Evolutionary conservation across 1,140 invertebrate species (phyloP), one percentile per base, ranked within the genome.

Genomic region (Lutraria rhynchaena): DNA sequence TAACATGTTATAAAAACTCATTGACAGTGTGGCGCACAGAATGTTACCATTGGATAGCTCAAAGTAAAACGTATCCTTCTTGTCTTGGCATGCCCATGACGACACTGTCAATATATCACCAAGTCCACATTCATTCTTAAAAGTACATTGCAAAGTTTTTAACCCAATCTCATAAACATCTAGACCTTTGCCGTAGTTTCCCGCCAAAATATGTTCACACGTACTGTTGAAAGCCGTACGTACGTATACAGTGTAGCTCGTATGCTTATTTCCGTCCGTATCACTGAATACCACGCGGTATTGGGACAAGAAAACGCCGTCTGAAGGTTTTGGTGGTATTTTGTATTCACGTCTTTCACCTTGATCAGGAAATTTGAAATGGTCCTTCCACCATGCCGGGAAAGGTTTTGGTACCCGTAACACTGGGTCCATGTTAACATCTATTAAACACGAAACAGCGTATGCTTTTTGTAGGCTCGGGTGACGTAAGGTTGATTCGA

Each of bases 391-490:
- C 63, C 63, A 67, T 27, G 19, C 13, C 11, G 61, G 61, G 37
- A 69, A 78, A n/a, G 76, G 61, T 46, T 49, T 78, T 0, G 76
- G 63, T 44, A 37, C 65, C 31, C 63, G 35, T 17, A 53, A 67
- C 55, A 22, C 46, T 7, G 44, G 49, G 27, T 78, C 76, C n/a
- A 78, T 55, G 29, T 78, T 78, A 7, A 78, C 63, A 44, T 78
- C 63, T 29, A 78, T 19, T 44, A 33, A 31, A 31, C 24, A 55
- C 3, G 1, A 24, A 31, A 13, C 37, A 22, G 53, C 76, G 37
- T 69, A 78, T 24, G 51, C 46, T 29, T 22, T 35, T 9, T 46
- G n/a, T 1, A 27, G 7, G 17, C 35, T 49, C 4, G 76, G 49
- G 35, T 78, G 76, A 19, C 33, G 51, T 24, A 78, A 41, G 19